phyloP scores from a whole-genome alignment of 2,113 vertebrate genomes.

The Oreochromis spilurus region DNA sequence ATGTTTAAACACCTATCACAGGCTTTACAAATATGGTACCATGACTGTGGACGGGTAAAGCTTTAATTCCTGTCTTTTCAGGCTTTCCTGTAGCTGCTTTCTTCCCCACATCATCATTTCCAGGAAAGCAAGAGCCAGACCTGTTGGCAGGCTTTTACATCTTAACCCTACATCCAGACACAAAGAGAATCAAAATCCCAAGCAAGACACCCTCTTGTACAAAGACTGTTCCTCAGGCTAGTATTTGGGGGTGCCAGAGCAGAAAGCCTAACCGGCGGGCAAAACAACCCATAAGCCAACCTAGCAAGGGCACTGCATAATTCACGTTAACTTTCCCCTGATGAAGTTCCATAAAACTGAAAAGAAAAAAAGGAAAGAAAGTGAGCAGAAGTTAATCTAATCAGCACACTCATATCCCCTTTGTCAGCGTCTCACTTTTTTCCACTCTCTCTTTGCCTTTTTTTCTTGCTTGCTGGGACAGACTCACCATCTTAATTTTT shows the following conservation, averaged over 20 bases:
- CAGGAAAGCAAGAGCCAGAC: background rate
- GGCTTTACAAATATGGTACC: background rate
- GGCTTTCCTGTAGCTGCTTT: background rate
- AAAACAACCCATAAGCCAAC: background rate
- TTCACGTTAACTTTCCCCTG: background rate
- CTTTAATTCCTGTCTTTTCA: background rate
- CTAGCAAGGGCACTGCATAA: background rate
- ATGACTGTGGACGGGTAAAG: background rate
- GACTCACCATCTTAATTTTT: background rate
- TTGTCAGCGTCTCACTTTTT: background rate
- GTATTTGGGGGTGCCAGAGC: background rate
- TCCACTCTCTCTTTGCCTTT: background rate
- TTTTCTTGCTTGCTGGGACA: background rate
- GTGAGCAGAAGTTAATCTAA: background rate
- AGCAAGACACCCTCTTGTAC: background rate
- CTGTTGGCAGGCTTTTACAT: slow-evolving; percentile 10
- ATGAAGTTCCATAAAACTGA: slow-evolving; percentile 6
- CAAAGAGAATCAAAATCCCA: background rate
- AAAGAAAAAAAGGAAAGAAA: slow-evolving; percentile 7
- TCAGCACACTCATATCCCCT: background rate
- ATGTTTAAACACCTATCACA: background rate
- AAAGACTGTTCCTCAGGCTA: slow-evolving; percentile 1
- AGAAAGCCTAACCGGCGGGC: background rate
- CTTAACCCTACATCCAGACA: background rate
- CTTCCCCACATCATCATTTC: background rate